Evolutionary conservation across 2,113 vertebrate species (phyloP), one percentile per base, ranked within the genome.

Genomic region (Ammospiza nelsoni): DNA sequence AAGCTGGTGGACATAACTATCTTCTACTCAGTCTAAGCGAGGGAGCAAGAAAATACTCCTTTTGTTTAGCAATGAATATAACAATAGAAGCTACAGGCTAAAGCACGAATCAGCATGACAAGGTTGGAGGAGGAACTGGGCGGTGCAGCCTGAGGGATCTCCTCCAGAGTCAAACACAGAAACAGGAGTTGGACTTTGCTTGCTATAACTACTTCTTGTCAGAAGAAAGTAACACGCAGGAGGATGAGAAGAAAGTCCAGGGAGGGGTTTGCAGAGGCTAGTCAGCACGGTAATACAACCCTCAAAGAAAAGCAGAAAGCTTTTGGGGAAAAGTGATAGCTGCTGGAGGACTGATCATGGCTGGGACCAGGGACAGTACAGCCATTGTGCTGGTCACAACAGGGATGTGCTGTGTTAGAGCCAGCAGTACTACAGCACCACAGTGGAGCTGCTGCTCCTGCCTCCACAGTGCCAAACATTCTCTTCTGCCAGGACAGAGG

Each of bases 21-120:
- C 84, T 90, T 85, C 55, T 73, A 74, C 55, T 74, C 51, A 51
- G 72, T 28, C 48, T 74, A 88, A 94, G 25, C 0, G 3, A 86
- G 72, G 22, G 27, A 90, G 41, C 23, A 91, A 81, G 79, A 78
- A 96, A 94, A 84, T 14, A 65, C 33, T 79, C 73, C 75, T 90
- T 92, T 91, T 89, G 80, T 95, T 92, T 89, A 97, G 87, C 90
- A 95, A 92, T 89, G 95, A 95, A 71, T 48, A 24, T 12, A 95
- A 96, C 91, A 97, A 95, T 73, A 93, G 95, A 83, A 95, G 93
- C 94, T 90, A 94, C 67, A 46, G 87, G 90, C 94, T 94, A 93
- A 90, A 94, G 84, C 79, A 84, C 24, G 6, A 86, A 95, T 90
- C 68, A 69, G 82, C 71, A 78, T 84, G 79, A 86, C 75, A 95